Evolutionary conservation across 2,888 invertebrate genomes (phyloP), one percentile per base, ranked within the genome.

Genomic region (Drosophila ezoana): DNA sequence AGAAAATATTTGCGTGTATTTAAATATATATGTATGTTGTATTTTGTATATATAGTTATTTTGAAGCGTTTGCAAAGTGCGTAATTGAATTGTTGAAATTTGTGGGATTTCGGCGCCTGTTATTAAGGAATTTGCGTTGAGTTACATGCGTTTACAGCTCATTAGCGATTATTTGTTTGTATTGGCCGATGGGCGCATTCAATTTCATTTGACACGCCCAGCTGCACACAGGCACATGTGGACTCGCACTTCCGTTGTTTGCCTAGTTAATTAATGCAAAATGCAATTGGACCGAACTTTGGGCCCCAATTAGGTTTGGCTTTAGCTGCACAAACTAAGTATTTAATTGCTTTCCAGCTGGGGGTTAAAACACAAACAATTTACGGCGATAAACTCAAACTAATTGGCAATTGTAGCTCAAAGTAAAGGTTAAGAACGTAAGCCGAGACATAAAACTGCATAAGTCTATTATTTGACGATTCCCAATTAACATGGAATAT

Each of bases 391-490:
- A 54, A 53, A n/a, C n/a, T 35, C 4, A 8, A 28, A 14, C 41
- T 44, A 56, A 56, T 58, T 37, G 32, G 11, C 20, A 20, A 32
- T 43, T 41, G 20, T 10, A 23, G 16, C 47, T 18, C 23, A 18
- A 4, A 32, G 20, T 10, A 33, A 40, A 13, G 16, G 16, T 14
- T 11, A 23, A 45, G 14, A 1, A 6, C 23, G 23, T 28, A 28
- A 28, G 28, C 28, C 28, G 28, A 28, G 28, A 8, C 28, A 28
- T 8, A 8, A 13, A 16, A 10, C 10, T 45, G 43, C 57, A 68
- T 67, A 58, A 78, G 61, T 59, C 51, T 10, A 68, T 68, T 59
- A 64, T 58, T 65, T 74, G 48, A 48, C 56, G 52, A 62, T 69
- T 66, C 57, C 4, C 45, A 33, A 63, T 67, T 58, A 51, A 28